Evolutionary conservation across 2,113 vertebrate species (phyloP).

Genomic region (Erythrocercus mccallii): DNA sequence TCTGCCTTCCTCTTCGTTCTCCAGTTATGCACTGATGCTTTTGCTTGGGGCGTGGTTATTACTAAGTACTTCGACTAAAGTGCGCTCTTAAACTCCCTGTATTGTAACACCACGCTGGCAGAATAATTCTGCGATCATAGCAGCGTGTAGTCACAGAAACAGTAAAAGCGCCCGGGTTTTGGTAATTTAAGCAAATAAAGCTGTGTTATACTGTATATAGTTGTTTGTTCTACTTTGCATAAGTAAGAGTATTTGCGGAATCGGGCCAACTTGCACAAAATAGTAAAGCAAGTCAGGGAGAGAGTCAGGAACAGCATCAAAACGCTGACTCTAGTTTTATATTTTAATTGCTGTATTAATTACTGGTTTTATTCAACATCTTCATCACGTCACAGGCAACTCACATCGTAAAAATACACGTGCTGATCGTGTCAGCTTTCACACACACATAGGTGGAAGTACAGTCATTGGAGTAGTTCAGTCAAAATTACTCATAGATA

Average conservation of each 20-base stretch:
- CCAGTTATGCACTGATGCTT: accelerated
- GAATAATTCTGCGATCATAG: background rate
- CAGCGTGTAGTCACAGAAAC: background rate
- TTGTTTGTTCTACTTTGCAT: background rate
- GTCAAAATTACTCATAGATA: background rate
- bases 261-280: background rate
- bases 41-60: background rate
- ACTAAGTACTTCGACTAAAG: background rate
- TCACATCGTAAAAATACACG: background rate
- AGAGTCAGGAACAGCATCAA: background rate
- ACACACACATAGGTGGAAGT: background rate
- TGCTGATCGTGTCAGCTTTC: background rate
- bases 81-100: background rate
- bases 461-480: background rate
- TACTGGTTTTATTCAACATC: background rate
- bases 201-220: background rate
- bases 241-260: background rate
- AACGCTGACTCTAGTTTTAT: slow-evolving; percentile 4
- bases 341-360: slow-evolving; percentile 42
- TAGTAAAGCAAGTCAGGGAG: background rate
- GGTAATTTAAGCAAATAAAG: background rate
- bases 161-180: background rate
- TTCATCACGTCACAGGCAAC: background rate
- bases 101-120: accelerated
- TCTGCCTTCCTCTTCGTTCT: background rate